Conservation (phyloP, 2,888 invertebrate species). For the Balanococcus diminutus region DNA sequence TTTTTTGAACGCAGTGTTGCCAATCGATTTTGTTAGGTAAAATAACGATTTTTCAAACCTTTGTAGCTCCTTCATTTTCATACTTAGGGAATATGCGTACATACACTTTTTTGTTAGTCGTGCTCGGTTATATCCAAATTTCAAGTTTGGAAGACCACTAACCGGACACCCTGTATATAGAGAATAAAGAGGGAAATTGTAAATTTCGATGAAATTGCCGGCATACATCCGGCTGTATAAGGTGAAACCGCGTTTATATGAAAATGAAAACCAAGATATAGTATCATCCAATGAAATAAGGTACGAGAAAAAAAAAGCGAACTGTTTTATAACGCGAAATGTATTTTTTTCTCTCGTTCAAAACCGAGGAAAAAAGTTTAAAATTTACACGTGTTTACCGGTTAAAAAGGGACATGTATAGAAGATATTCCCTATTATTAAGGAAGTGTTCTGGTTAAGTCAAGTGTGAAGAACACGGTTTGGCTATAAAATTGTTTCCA, state of each 20-base stretch:
- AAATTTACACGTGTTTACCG: conserved; percentile 49
- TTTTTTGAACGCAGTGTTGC: too few species aligned
- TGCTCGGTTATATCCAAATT: too few species aligned
- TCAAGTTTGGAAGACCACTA: too few species aligned
- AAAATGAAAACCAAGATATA: not conserved
- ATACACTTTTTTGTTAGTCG: too few species aligned
- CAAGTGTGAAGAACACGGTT: conserved; percentile 56
- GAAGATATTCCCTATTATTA: conserved; percentile 52
- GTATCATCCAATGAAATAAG: not conserved
- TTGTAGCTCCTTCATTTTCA: too few species aligned
- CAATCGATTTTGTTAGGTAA: too few species aligned
- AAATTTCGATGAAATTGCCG: not conserved
- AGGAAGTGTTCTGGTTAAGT: conserved; percentile 56
- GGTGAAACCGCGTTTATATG: not conserved
- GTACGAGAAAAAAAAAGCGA: not conserved
- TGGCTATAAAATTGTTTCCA: conserved; percentile 56
- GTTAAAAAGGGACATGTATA: conserved; percentile 29
- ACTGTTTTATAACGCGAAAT: not conserved
- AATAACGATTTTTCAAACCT: too few species aligned
- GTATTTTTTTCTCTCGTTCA: not conserved
- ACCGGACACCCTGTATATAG: not conserved
- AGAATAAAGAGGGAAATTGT: not conserved
- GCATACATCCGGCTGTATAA: not conserved
- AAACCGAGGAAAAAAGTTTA: conserved; percentile 8
- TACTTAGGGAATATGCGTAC: too few species aligned